Evolutionary conservation across 2,113 vertebrate species (phyloP).

Genomic region (Poeciliopsis occidentalis): DNA sequence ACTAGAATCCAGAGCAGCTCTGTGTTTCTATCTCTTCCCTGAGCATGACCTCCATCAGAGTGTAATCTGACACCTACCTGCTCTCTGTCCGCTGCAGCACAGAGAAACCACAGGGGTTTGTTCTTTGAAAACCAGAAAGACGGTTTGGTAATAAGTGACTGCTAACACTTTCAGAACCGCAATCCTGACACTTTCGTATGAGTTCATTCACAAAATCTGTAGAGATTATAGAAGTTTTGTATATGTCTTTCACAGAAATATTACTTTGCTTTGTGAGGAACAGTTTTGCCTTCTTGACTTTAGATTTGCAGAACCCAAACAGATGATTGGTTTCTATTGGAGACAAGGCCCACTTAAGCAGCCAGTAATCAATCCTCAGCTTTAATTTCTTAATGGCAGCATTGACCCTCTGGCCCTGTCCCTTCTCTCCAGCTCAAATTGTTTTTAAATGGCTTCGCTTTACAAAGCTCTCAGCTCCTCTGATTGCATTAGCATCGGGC

Average conservation of each 20-base stretch:
- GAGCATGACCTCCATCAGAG: constrained; percentile 27
- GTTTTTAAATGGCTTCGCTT: constrained; percentile 66
- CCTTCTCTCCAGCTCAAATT: constrained; percentile 57
- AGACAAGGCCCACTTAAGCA: constrained; percentile 49
- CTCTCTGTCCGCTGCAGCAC: constrained; percentile 21
- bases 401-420: constrained; percentile 56
- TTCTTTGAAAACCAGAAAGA: constrained; percentile 27
- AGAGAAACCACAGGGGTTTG: neutral
- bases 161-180: neutral
- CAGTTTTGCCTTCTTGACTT: neutral
- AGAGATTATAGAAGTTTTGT: neutral
- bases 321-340: constrained; percentile 15
- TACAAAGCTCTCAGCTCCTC: constrained; percentile 57
- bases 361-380: constrained; percentile 45
- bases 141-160: constrained; percentile 11
- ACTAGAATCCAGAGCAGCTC: accelerated
- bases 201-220: neutral
- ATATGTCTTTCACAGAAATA: neutral
- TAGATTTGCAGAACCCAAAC: constrained; percentile 13
- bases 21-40: neutral
- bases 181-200: neutral
- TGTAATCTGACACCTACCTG: constrained; percentile 44
- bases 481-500: constrained; percentile 62
- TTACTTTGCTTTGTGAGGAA: neutral
- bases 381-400: constrained; percentile 69